phyloP scores from a whole-genome alignment of 2,888 invertebrate genomes.

The Dolomedes plantarius region DNA sequence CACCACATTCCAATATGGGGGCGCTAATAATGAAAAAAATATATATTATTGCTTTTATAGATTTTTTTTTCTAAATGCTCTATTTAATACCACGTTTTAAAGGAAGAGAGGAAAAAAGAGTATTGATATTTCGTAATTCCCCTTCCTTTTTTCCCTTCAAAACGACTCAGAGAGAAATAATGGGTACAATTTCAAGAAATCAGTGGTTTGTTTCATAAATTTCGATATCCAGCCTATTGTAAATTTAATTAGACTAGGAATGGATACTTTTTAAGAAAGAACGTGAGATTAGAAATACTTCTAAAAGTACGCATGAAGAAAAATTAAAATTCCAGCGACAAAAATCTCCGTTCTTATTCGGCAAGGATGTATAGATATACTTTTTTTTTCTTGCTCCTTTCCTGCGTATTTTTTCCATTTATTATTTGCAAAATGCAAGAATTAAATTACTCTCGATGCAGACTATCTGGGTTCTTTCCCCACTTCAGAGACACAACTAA shows the following conservation, averaged over 20 bases:
- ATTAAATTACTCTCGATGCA: constrained; percentile 64
- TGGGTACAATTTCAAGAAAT: constrained; percentile 37
- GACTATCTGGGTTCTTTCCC: constrained; percentile 9
- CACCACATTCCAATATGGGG: constrained; percentile 38
- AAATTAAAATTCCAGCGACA: constrained; percentile 57
- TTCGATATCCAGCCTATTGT: constrained; percentile 63
- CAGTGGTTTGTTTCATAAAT: constrained; percentile 66
- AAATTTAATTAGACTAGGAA: constrained; percentile 63
- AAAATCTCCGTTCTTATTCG: constrained; percentile 57
- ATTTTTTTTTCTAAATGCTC: constrained; percentile 52
- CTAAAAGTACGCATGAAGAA: constrained; percentile 43
- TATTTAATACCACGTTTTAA: constrained; percentile 30
- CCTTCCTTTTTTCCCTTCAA: background rate
- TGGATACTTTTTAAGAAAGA: background rate
- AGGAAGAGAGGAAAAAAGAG: background rate
- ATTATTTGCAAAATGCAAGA: constrained; percentile 63
- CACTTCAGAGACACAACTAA: constrained; percentile 50
- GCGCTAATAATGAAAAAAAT: constrained; percentile 36
- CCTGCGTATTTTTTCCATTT: constrained; percentile 30
- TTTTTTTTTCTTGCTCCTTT: background rate
- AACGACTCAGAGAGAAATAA: constrained; percentile 14
- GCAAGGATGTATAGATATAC: background rate
- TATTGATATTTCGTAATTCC: constrained; percentile 58
- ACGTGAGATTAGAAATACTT: constrained; percentile 43
- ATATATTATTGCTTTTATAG: constrained; percentile 13